Evolutionary conservation across 2,888 invertebrate genomes (phyloP).

Genomic region (Odontomyia ornata): DNA sequence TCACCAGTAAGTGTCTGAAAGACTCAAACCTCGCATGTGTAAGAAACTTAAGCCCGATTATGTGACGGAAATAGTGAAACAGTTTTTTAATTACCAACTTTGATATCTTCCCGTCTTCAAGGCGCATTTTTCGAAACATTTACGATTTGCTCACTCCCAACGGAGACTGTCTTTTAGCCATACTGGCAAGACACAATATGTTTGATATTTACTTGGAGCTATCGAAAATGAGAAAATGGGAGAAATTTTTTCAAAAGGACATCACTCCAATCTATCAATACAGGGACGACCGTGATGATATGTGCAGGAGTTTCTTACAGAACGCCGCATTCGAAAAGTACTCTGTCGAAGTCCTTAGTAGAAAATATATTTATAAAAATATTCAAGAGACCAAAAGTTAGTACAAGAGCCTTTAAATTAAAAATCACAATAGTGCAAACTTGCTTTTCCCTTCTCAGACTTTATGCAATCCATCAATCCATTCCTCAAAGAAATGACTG

Average conservation of each 20-base stretch:
- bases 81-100: no score
- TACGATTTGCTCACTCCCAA: slow-evolving; percentile 72
- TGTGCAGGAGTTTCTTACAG: slow-evolving; percentile 67
- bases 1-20: slow-evolving; percentile 32
- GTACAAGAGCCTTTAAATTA: no score
- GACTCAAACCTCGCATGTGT: neutral
- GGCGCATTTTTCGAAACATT: slow-evolving; percentile 70
- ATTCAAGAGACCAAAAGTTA: no score
- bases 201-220: slow-evolving; percentile 75
- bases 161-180: slow-evolving; percentile 75
- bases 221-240: slow-evolving; percentile 68
- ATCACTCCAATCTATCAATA: slow-evolving; percentile 76
- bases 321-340: slow-evolving; percentile 71
- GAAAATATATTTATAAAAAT: no score
- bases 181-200: slow-evolving; percentile 74
- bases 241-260: slow-evolving; percentile 69
- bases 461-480: neutral
- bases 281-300: slow-evolving; percentile 68
- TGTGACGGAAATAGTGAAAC: no score
- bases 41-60: no score
- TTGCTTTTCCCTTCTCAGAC: neutral
- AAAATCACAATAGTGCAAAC: no score
- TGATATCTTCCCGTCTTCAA: slow-evolving; percentile 67
- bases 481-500: neutral
- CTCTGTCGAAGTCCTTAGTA: no score